Conservation (phyloP, 1,140 invertebrate species). For the Cydia fagiglandana region DNA sequence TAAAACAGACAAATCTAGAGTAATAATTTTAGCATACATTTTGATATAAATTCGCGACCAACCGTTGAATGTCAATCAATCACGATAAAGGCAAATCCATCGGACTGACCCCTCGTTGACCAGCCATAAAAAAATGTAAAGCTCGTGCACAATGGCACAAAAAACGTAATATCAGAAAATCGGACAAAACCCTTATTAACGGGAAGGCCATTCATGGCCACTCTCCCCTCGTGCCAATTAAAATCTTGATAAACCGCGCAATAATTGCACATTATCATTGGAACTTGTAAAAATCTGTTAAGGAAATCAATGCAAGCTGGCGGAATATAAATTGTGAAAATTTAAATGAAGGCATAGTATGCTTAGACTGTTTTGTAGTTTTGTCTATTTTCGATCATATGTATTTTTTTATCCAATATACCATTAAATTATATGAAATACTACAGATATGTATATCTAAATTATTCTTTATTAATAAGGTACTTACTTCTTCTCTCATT, state of each 20-base stretch:
- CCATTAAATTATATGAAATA: too few relatives aligned
- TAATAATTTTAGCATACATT: conserved; percentile 37
- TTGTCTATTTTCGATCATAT: too few relatives aligned
- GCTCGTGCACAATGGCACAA: conserved; percentile 56
- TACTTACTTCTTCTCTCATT: too few relatives aligned
- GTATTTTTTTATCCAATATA: too few relatives aligned
- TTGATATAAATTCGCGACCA: conserved; percentile 48
- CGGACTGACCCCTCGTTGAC: conserved; percentile 76
- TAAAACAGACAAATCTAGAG: background rate
- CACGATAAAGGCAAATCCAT: conserved; percentile 51
- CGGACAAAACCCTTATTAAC: conserved; percentile 67
- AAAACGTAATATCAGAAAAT: conserved; percentile 57
- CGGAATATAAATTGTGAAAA: too few relatives aligned
- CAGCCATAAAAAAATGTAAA: conserved; percentile 57
- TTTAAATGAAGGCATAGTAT: too few relatives aligned
- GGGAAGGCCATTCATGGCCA: conserved; percentile 54
- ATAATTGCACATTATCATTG: conserved; percentile 4
- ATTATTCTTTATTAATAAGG: too few relatives aligned
- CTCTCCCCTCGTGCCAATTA: conserved; percentile 54
- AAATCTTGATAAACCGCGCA: conserved; percentile 13
- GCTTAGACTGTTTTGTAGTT: too few relatives aligned
- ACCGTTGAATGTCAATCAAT: conserved; percentile 76
- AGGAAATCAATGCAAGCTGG: too few relatives aligned
- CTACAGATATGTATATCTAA: too few relatives aligned
- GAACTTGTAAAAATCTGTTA: too few relatives aligned